These are phyloP conservation scores for Drosophila antonietae DNA, from an alignment of 2,888 invertebrate species.

Conservation along the genomic window DNA sequence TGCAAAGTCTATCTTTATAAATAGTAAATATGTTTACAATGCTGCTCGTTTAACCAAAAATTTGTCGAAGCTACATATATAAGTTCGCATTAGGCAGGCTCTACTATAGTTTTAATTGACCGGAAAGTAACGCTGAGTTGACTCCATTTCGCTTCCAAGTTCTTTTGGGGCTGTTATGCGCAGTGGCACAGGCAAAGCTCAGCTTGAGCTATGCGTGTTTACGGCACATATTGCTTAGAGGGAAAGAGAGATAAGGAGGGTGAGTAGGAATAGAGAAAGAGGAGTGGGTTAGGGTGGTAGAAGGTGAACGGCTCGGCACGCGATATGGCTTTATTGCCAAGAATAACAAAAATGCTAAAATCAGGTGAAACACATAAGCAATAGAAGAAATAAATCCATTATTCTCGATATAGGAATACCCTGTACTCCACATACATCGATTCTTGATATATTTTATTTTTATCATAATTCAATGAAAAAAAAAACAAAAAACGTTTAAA, in stretches of 20 bases:
- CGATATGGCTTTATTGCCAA: slow-evolving; percentile 51
- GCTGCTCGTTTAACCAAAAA: background rate
- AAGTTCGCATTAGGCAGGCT: background rate
- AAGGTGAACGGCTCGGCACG: slow-evolving; percentile 40
- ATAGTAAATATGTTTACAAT: too few relatives aligned
- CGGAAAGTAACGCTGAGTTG: slow-evolving; percentile 62
- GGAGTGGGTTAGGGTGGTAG: background rate
- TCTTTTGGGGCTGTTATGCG: slow-evolving; percentile 18
- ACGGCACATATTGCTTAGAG: slow-evolving; percentile 19
- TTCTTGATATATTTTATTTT: too few relatives aligned
- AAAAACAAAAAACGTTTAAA: too few relatives aligned
- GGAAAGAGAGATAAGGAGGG: background rate
- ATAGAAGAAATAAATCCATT: background rate
- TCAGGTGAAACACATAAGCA: slow-evolving; percentile 16
- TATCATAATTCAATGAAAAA: too few relatives aligned
- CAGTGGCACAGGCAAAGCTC: slow-evolving; percentile 27
- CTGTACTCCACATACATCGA: background rate
- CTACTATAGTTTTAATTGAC: slow-evolving; percentile 57
- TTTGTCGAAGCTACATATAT: background rate
- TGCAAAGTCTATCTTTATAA: too few relatives aligned
- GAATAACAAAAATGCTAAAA: slow-evolving; percentile 61
- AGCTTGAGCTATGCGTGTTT: slow-evolving; percentile 51
- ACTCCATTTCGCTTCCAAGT: slow-evolving; percentile 26
- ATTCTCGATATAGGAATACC: background rate
- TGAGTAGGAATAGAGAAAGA: background rate